Base-by-base conservation (phyloP, 2,888 invertebrate genomes). In the Strigamia maritima region DNA sequence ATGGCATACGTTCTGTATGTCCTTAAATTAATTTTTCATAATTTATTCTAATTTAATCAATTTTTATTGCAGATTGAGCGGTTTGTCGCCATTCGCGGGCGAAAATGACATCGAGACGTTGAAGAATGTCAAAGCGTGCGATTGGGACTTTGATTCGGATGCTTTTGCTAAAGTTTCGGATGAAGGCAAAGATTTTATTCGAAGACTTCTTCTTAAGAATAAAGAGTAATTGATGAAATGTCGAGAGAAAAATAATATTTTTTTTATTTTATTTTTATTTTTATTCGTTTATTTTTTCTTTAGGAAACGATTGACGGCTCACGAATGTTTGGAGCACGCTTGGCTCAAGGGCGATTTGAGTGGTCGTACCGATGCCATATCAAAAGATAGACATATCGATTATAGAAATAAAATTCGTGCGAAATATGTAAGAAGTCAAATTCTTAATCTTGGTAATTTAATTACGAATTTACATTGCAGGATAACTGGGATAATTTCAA, bases 101-200 rank as follows among this genome's bases (percentile, higher is more conserved):
- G 97, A 98, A 87, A 97, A 96, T 85, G 98, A 99, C 87, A 93
- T 98, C 79, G 98, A 98, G 84, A 99, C 99, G 0, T 87, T 99
- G 82, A 97, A 97, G 88, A 98, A 99, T 86, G 98, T 99, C 16
- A 97, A 97, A 87, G 94, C 94, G 12, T 98, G 98, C 86, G 97
- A 98, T 87, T 98, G 98, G 98, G 96, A 97, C 90, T 98, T 99
- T 88, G 98, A 99, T 85, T 93, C 93, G 85, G 96, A 97, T 84
- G 92, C 96, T 10, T 99, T 99, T 90, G 89, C 91, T 28, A 91
- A 92, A 84, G 95, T 99, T 79, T 98, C 98, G 0, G 94, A 95
- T 79, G 96, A 98, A 86, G 99, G 94, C 84, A 98, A 95, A 89
- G 99, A 99, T 89, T 99, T 99, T 87, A 99, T 99, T 86, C 91